Percentiles rank a stretch among this genome's conserved stretches.
Evolutionary conservation across 2,797 vertebrate genomes (phyloP).

Genomic region (Sebastes taczanowskii): DNA sequence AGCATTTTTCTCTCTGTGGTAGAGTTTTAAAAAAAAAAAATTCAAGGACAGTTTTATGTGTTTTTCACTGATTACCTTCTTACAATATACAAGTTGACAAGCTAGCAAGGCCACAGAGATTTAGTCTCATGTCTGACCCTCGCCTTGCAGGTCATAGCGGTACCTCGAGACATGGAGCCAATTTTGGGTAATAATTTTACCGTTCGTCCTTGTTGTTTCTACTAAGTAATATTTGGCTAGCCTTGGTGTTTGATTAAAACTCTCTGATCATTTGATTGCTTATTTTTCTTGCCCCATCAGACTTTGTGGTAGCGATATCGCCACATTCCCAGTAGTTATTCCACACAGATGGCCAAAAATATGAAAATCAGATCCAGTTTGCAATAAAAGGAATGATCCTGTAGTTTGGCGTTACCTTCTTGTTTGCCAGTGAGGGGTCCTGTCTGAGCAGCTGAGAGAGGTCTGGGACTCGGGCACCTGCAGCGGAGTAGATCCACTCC

Average conservation of each 20-base stretch:
- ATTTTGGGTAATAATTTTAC: not conserved
- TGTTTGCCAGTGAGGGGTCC: constrained; percentile 82
- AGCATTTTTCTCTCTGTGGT: not conserved
- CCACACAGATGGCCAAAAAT: not conserved
- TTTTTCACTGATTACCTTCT: not conserved
- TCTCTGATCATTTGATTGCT: not conserved
- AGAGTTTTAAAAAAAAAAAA: not conserved
- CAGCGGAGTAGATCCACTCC: constrained; percentile 86
- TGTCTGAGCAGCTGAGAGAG: constrained; percentile 83
- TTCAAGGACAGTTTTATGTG: not conserved
- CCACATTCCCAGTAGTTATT: not conserved
- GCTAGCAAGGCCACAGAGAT: not conserved
- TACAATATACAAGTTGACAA: not conserved
- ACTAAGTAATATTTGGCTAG: not conserved
- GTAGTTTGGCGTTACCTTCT: constrained; percentile 78
- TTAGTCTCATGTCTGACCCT: not conserved
- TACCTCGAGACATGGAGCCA: fast-evolving
- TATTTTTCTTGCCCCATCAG: not conserved
- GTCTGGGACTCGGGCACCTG: constrained; percentile 78
- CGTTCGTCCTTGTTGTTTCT: not conserved
- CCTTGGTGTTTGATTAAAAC: not conserved
- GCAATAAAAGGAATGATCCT: not conserved
- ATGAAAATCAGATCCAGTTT: not conserved
- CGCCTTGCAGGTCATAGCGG: not conserved
- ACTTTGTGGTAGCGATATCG: not conserved